These are phyloP conservation scores for Apamea anceps DNA, from an alignment of 2,888 invertebrate genomes.

Conservation along the genomic window DNA sequence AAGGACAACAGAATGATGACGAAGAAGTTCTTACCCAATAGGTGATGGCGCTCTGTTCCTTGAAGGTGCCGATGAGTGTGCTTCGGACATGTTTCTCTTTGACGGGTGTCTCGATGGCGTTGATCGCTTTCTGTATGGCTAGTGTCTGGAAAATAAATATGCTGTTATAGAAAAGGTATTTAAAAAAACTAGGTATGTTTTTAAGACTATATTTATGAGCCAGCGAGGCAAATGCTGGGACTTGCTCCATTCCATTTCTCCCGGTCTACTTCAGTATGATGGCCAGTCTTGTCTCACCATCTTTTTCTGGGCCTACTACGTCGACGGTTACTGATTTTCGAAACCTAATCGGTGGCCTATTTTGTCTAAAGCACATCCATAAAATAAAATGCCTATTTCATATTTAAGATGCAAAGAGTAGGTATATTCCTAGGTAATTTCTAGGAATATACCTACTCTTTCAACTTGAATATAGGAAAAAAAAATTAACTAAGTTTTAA, in stretches of 20 bases:
- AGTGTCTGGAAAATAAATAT: conserved; percentile 90
- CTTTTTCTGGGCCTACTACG: neutral
- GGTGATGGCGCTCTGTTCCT: conserved; percentile 96
- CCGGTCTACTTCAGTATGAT: too few species aligned
- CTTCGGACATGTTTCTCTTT: conserved; percentile 99
- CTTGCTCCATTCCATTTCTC: neutral
- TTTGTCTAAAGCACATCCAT: too few species aligned
- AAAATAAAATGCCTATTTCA: neutral
- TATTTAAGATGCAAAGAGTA: neutral
- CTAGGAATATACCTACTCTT: too few species aligned
- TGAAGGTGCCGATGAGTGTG: conserved; percentile 98
- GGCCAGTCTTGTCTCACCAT: neutral
- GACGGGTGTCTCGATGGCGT: conserved; percentile 96
- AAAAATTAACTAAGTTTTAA: too few species aligned
- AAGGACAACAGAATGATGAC: neutral
- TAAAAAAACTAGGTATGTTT: too few species aligned
- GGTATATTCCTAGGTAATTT: neutral
- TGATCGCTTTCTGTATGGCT: conserved; percentile 98
- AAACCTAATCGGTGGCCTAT: too few species aligned
- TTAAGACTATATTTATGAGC: neutral
- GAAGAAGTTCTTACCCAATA: conserved; percentile 93
- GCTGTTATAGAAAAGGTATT: neutral
- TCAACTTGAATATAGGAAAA: too few species aligned
- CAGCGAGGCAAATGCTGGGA: neutral
- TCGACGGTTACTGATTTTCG: neutral